These are phyloP conservation scores for Tachystola acroxantha DNA, from an alignment of 2,888 invertebrate genomes.

Conservation along the genomic window DNA sequence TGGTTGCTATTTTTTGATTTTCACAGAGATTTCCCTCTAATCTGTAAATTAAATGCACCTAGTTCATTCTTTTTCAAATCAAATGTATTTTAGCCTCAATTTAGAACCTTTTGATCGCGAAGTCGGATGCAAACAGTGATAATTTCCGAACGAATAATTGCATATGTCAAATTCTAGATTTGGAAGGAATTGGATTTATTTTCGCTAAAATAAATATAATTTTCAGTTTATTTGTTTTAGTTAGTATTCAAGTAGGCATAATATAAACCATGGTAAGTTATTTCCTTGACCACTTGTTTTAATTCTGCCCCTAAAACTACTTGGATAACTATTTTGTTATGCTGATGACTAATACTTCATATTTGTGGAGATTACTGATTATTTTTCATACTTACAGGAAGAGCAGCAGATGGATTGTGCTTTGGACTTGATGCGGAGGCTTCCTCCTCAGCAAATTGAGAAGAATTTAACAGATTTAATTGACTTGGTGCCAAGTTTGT, in stretches of 20 bases:
- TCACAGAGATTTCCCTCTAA: too few species aligned
- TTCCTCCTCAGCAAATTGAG: conserved; percentile 99
- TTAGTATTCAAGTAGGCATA: conserved; percentile 11
- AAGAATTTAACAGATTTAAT: conserved; percentile 98
- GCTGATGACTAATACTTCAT: conserved; percentile 63
- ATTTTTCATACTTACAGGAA: conserved; percentile 78
- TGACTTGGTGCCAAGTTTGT: conserved; percentile 95
- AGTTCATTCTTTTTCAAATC: too few species aligned
- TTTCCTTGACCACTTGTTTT: neutral
- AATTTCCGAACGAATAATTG: conserved; percentile 1
- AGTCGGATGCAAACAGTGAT: too few species aligned
- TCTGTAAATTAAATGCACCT: too few species aligned
- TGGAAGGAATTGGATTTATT: conserved; percentile 14
- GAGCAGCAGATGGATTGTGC: conserved; percentile 99
- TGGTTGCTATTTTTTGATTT: too few species aligned
- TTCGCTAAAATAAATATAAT: conserved; percentile 16
- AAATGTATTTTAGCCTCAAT: too few species aligned
- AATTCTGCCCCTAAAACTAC: neutral
- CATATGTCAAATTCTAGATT: conserved; percentile 14
- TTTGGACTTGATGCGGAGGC: conserved; percentile 97
- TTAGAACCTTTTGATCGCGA: too few species aligned
- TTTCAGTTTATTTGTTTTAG: conserved; percentile 22
- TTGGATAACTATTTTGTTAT: conserved; percentile 39
- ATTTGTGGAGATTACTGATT: conserved; percentile 33
- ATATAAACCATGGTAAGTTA: conserved; percentile 23